Base-by-base conservation (phyloP, 2,797 vertebrate genomes). In the Gymnoscopelus braueri region DNA sequence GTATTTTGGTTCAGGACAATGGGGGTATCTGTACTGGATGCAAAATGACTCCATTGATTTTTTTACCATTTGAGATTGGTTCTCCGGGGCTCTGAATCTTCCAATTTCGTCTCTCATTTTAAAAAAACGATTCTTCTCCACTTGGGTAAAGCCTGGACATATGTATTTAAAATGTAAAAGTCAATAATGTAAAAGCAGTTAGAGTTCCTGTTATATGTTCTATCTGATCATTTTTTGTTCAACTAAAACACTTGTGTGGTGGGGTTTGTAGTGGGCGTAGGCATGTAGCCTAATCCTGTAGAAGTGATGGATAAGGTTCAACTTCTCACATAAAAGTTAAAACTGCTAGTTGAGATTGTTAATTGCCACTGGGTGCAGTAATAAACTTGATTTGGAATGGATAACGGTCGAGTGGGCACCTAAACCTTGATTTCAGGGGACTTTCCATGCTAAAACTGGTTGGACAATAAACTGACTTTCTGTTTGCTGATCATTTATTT, bases 81-180 rank as follows among this genome's bases (percentile, higher is more conserved):
- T 35, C 32, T 52, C 9, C 19, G 48, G 63, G 23, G 13, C 39
- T 19, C 72, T 24, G 14, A 74, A 51, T 13, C 61, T 79, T 35
- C 65, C 47, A 57, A 88, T 72, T 3, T 70, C 51, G 0, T 56
- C 66, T 65, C 56, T 81, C 88, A 90, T 71, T 1, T 2, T 2
- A 7, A 58, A 60, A 75, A 88, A 91, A 23, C 78, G 81, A 14
- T 83, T 90, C 71, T 78, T 90, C 69, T 85, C 86, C 51, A 87
- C 78, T 3, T 77, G 83, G 80, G 44, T 89, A 3, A 81, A 67
- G 26, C 66, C 79, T 81, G 48, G 19, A 51, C 13, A 19, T 24
- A 55, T 44, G 39, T 9, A 44, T 44, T 44, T 44, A 54, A 9
- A 60, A 52, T 11, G 7, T 19, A 12, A 13, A 50, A 3, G 57